Conservation (phyloP, 2,797 vertebrate genomes). For the Lindbergichthys nudifrons region DNA sequence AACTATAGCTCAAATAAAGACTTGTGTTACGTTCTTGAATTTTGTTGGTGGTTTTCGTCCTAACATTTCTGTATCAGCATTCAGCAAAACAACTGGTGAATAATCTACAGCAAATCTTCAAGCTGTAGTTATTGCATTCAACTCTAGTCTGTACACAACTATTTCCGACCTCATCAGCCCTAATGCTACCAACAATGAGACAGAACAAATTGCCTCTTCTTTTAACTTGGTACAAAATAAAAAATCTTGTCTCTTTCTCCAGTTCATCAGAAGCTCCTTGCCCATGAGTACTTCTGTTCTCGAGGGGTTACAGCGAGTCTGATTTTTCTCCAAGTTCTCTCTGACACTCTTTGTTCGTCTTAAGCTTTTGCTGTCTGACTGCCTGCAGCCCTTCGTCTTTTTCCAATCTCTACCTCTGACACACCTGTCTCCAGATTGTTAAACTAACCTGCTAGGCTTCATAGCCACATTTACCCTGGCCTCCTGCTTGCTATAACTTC, state of each 20-base stretch:
- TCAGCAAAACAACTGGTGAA: neutral
- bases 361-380: constrained; percentile 4
- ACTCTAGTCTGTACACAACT: neutral
- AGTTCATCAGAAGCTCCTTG: neutral
- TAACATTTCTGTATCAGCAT: neutral
- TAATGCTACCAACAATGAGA: neutral
- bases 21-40: neutral
- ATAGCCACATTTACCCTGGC: neutral
- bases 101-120: neutral
- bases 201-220: neutral
- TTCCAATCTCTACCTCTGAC: neutral
- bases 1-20: neutral
- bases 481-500: constrained; percentile 2
- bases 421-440: constrained; percentile 6
- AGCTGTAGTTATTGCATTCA: neutral
- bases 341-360: neutral
- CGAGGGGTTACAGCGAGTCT: constrained; percentile 13
- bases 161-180: neutral
- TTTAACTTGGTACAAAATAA: neutral
- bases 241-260: neutral
- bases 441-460: constrained; percentile 7
- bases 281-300: constrained; percentile 5
- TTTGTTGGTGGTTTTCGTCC: neutral
- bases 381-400: constrained; percentile 10
- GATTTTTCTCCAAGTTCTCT: constrained; percentile 6